These are phyloP conservation scores for Poeciliopsis retropinna DNA, from an alignment of 2,113 vertebrate genomes.

Conservation along the genomic window DNA sequence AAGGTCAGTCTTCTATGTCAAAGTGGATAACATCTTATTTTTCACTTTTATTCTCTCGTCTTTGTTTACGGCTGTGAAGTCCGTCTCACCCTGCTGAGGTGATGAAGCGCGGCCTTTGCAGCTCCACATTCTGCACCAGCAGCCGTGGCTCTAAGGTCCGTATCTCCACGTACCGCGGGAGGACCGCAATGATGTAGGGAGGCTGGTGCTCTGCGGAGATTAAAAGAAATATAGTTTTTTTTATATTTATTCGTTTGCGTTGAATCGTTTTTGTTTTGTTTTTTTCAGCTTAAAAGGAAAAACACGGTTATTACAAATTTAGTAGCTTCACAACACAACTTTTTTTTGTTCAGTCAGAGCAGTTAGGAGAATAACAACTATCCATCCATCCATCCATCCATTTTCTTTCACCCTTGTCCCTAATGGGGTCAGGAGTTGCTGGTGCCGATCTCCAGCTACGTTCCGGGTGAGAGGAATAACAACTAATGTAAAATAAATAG, in stretches of 20 bases:
- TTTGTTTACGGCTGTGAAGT: background rate
- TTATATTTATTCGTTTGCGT: background rate
- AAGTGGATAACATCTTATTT: background rate
- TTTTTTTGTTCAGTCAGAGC: no score
- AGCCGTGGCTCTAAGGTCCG: slow-evolving; percentile 93
- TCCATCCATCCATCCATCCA: no score
- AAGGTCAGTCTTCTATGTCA: background rate
- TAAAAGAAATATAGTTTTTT: background rate
- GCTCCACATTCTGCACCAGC: slow-evolving; percentile 95
- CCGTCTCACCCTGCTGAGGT: slow-evolving; percentile 89
- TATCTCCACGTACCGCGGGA: slow-evolving; percentile 96
- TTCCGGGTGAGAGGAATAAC: no score
- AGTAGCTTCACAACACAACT: no score
- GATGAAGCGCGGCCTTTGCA: slow-evolving; percentile 97
- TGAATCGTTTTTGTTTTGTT: no score
- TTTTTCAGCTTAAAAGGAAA: background rate
- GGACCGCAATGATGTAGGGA: slow-evolving; percentile 96
- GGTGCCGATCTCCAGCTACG: no score
- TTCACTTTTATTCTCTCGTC: background rate
- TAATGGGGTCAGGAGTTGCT: no score
- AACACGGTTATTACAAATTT: background rate
- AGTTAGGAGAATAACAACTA: no score
- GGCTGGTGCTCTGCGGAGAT: slow-evolving; percentile 89
- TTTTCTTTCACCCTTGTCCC: no score
- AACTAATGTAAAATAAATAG: no score